phyloP scores from a whole-genome alignment of 1,140 invertebrate genomes.

The Coelopa frigida region DNA sequence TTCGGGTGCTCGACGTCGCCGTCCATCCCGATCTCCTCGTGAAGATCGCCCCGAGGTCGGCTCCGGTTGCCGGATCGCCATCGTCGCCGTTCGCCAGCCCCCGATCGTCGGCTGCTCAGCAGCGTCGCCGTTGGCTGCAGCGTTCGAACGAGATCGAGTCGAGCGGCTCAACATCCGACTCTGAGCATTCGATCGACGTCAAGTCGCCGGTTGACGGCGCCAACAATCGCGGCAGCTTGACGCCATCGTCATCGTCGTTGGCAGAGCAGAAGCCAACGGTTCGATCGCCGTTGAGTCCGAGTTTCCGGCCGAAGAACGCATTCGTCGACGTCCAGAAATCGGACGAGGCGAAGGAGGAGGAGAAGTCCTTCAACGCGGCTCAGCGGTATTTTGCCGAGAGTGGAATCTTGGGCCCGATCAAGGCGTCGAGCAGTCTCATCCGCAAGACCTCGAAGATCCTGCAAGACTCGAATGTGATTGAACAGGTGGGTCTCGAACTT shows the following conservation, averaged over 20 bases:
- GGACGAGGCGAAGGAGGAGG: too few relatives aligned
- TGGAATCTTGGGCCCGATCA: conserved; percentile 19
- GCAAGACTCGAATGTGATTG: conserved; percentile 17
- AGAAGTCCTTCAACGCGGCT: conserved; percentile 15
- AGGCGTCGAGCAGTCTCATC: conserved; percentile 7
- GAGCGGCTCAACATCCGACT: conserved; percentile 14
- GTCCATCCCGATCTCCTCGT: conserved; percentile 20
- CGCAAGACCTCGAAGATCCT: conserved; percentile 20
- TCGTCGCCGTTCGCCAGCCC: not conserved
- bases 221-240: too few relatives aligned
- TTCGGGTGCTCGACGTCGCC: conserved; percentile 14
- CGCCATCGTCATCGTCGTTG: too few relatives aligned
- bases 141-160: conserved; percentile 15
- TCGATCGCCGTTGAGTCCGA: too few relatives aligned
- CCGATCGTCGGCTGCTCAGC: conserved; percentile 2
- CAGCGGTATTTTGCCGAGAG: conserved; percentile 22
- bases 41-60: conserved; percentile 15
- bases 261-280: too few relatives aligned
- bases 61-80: conserved; percentile 3
- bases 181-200: conserved; percentile 7
- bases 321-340: too few relatives aligned
- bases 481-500: conserved; percentile 14
- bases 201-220: not conserved
- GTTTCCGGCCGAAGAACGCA: too few relatives aligned
- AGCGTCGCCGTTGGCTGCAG: conserved; percentile 9